These are phyloP conservation scores for Himalopsyche anomala DNA, from an alignment of 2,888 invertebrate genomes.

Conservation along the genomic window DNA sequence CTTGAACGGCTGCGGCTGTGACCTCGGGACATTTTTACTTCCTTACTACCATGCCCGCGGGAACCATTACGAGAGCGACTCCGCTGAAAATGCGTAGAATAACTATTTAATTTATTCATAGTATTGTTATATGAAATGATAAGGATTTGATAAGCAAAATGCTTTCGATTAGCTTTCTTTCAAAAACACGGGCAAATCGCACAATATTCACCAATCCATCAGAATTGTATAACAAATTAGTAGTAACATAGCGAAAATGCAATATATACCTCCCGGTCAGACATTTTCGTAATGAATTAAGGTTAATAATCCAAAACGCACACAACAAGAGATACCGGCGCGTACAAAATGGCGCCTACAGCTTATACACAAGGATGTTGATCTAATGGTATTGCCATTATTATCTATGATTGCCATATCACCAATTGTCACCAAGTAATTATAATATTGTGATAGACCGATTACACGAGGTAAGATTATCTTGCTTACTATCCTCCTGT, in stretches of 20 bases:
- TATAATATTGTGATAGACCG: too few relatives aligned
- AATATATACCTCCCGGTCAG: slow-evolving; percentile 59
- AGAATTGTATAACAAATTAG: background rate
- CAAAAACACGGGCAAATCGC: background rate
- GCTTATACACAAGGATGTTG: too few relatives aligned
- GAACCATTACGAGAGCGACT: slow-evolving; percentile 77
- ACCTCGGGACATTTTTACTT: slow-evolving; percentile 73
- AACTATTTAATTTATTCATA: background rate
- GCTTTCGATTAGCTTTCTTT: background rate
- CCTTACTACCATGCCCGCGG: slow-evolving; percentile 72
- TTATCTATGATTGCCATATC: too few relatives aligned
- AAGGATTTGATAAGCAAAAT: slow-evolving; percentile 5
- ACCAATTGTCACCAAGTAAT: too few relatives aligned
- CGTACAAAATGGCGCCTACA: slow-evolving; percentile 50
- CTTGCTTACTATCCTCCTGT: too few relatives aligned
- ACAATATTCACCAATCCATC: background rate
- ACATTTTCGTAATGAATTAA: slow-evolving; percentile 50
- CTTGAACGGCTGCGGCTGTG: slow-evolving; percentile 71
- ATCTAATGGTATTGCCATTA: too few relatives aligned
- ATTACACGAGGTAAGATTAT: too few relatives aligned
- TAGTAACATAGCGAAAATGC: background rate
- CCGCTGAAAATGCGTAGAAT: slow-evolving; percentile 69
- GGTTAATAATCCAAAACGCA: background rate
- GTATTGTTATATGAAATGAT: background rate
- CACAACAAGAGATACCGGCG: slow-evolving; percentile 41